Evolutionary conservation across 2,888 invertebrate genomes (phyloP).

Genomic region (Branchellion lobata): DNA sequence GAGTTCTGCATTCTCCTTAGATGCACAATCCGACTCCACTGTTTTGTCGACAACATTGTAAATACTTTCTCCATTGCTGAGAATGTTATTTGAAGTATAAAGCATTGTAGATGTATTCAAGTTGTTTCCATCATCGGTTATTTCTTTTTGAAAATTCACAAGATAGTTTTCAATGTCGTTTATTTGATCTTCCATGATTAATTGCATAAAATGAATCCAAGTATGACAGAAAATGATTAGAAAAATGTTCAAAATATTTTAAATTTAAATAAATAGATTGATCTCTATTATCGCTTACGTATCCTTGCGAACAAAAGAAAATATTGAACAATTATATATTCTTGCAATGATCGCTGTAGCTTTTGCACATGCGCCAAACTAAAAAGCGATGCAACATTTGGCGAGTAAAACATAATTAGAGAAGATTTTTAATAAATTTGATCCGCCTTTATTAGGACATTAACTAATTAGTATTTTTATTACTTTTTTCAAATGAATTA

Average conservation of each 20-base stretch:
- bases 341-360: slow-evolving; percentile 1
- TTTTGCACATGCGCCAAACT: not conserved
- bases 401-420: not conserved
- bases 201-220: not conserved
- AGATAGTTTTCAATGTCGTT: slow-evolving; percentile 76
- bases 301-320: slow-evolving; percentile 18
- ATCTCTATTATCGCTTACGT: not conserved
- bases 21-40: slow-evolving; percentile 55
- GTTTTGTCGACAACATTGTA: slow-evolving; percentile 3
- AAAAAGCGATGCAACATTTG: not conserved
- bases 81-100: slow-evolving; percentile 32
- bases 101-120: slow-evolving; percentile 32
- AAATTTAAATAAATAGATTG: not conserved
- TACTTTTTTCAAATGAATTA: too few relatives aligned
- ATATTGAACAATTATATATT: not conserved
- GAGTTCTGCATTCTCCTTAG: slow-evolving; percentile 51
- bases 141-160: slow-evolving; percentile 79
- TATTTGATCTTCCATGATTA: slow-evolving; percentile 38
- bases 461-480: too few relatives aligned
- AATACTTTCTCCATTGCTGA: slow-evolving; percentile 25
- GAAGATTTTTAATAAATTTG: not conserved
- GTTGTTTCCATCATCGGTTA: slow-evolving; percentile 56
- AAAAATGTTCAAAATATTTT: not conserved
- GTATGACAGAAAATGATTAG: not conserved
- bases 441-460: too few relatives aligned